Evolutionary conservation across 2,797 vertebrate genomes (phyloP).

Genomic region (Sternotherus odoratus): DNA sequence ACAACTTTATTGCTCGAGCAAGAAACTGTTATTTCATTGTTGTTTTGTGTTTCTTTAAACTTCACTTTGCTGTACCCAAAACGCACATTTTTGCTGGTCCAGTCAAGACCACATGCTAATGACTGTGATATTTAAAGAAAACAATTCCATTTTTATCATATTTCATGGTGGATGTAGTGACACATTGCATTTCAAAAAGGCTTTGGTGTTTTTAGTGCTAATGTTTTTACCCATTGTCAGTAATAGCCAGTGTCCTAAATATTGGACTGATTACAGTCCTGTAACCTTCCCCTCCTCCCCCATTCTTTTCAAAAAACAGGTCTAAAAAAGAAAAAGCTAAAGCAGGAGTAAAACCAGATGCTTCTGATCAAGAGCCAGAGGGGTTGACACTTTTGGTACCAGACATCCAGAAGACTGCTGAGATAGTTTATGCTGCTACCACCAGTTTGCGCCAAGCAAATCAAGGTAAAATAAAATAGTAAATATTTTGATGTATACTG

Average conservation of each 20-base stretch:
- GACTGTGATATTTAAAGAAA: neutral
- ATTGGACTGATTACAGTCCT: neutral
- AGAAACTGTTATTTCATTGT: neutral
- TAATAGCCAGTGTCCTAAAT: neutral
- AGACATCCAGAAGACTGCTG: conserved; percentile 97
- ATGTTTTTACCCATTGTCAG: neutral
- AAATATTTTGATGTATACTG: fast-evolving
- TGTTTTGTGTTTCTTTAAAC: neutral
- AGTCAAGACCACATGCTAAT: neutral
- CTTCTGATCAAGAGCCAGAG: conserved; percentile 95
- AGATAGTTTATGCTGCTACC: conserved; percentile 94
- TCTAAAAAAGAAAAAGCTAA: conserved; percentile 99
- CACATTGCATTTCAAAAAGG: neutral
- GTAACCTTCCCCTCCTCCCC: conserved; percentile 1
- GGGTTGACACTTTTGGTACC: conserved; percentile 97
- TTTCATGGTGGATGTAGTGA: neutral
- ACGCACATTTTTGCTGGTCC: neutral
- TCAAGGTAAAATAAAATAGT: conserved; percentile 84
- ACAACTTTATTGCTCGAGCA: neutral
- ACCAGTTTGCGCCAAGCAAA: conserved; percentile 95
- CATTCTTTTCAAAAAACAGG: conserved; percentile 75
- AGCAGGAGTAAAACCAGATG: conserved; percentile 92
- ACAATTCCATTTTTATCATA: neutral
- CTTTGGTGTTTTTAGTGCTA: neutral
- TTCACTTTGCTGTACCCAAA: neutral